These are phyloP conservation scores for Choristoneura fumiferana DNA, from an alignment of 1,140 invertebrate genomes.

Conservation along the genomic window DNA sequence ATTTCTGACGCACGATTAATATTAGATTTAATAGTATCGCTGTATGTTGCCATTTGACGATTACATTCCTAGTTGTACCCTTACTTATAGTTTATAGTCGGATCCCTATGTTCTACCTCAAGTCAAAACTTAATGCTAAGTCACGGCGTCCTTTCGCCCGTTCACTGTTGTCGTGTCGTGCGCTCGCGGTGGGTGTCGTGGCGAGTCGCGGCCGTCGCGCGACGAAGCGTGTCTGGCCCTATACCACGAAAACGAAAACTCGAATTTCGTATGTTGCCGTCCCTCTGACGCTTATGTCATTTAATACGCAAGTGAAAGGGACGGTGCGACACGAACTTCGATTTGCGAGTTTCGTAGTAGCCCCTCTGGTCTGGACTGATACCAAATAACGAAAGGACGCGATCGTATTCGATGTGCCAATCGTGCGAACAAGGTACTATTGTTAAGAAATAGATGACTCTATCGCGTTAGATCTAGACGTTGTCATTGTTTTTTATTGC, in stretches of 20 bases:
- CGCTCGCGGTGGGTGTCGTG: constrained; percentile 22
- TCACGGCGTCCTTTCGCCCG: constrained; percentile 58
- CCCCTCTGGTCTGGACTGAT: constrained; percentile 31
- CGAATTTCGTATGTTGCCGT: no score
- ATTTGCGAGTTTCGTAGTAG: no score
- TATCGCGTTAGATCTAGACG: constrained; percentile 60
- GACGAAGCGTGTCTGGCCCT: not conserved
- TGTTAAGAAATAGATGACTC: constrained; percentile 68
- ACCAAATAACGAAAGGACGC: constrained; percentile 71
- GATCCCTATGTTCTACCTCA: constrained; percentile 76
- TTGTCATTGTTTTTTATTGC: constrained; percentile 74
- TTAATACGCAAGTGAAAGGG: no score
- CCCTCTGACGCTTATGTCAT: no score
- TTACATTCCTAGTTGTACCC: constrained; percentile 75
- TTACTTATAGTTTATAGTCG: constrained; percentile 62
- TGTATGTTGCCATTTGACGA: constrained; percentile 67
- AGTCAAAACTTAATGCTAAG: constrained; percentile 66
- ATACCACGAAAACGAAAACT: no score
- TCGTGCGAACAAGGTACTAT: constrained; percentile 68
- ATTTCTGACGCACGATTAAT: constrained; percentile 57
- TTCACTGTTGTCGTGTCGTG: constrained; percentile 21
- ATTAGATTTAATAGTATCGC: constrained; percentile 63
- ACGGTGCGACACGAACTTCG: no score
- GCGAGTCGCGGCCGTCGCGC: constrained; percentile 24
- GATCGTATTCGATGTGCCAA: constrained; percentile 65